These are phyloP conservation scores for Catamblyrhynchus diadema DNA, from an alignment of 2,797 vertebrate species.

Conservation along the genomic window DNA sequence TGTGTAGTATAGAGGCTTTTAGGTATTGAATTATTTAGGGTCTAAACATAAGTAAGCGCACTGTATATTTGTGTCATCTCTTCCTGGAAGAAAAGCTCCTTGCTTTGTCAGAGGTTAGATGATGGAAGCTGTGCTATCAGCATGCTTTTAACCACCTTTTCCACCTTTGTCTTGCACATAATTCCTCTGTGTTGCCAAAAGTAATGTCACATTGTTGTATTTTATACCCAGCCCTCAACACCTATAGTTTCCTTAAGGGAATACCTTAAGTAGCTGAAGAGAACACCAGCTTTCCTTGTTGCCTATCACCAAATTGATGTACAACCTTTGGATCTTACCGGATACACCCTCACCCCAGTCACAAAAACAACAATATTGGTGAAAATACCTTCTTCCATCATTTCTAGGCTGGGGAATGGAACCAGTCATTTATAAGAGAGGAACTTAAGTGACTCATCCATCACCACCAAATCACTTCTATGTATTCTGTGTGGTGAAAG, in stretches of 20 bases:
- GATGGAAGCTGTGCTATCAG: background rate
- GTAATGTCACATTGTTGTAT: background rate
- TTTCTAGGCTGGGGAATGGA: background rate
- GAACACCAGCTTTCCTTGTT: background rate
- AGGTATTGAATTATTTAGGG: background rate
- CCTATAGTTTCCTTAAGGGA: background rate
- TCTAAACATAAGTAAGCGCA: background rate
- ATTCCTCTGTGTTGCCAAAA: background rate
- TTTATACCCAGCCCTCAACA: background rate
- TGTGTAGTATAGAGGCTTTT: background rate
- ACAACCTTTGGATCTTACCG: background rate
- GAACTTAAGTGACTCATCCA: constrained; percentile 13
- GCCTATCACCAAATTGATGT: background rate
- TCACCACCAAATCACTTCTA: background rate
- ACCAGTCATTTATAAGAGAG: background rate
- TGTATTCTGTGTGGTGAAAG: background rate
- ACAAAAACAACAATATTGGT: background rate
- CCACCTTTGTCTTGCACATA: background rate
- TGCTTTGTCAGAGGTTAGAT: background rate
- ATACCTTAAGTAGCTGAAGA: background rate
- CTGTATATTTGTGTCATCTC: background rate
- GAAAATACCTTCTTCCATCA: constrained; percentile 26
- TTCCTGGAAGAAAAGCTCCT: background rate
- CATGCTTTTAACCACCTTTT: background rate
- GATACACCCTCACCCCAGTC: background rate